Evolutionary conservation across 2,797 vertebrate genomes (phyloP).

Genomic region (Silurus lanzhouensis): DNA sequence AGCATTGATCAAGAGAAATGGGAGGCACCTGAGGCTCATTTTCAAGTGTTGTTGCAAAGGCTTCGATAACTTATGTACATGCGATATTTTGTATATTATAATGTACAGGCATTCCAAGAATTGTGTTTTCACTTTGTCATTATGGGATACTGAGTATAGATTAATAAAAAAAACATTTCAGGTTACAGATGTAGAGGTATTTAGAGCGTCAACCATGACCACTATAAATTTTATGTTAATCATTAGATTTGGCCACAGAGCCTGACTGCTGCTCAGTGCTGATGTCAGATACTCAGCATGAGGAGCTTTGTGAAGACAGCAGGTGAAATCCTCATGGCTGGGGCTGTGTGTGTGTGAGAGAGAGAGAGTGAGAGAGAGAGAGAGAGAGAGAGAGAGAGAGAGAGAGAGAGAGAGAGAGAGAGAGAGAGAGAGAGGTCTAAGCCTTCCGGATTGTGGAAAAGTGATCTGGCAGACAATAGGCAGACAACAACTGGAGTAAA

Average conservation of each 20-base stretch:
- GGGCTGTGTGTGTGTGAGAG: slow-evolving; percentile 9
- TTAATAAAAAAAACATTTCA: no score
- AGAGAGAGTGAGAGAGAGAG: slow-evolving; percentile 5
- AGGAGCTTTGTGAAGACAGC: slow-evolving; percentile 26
- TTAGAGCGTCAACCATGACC: not conserved
- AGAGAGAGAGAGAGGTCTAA: not conserved
- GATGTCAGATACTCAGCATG: slow-evolving; percentile 13
- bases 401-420: not conserved
- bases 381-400: not conserved
- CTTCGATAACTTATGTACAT: no score
- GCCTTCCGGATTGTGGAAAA: slow-evolving; percentile 11
- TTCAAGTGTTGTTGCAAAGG: no score
- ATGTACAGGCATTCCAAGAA: no score
- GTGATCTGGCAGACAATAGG: slow-evolving; percentile 26
- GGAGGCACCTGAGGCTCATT: no score
- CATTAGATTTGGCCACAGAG: slow-evolving; percentile 14
- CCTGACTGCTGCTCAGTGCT: not conserved
- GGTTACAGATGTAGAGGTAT: not conserved
- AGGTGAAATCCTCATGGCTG: slow-evolving; percentile 2
- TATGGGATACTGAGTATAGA: no score
- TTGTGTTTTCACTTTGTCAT: no score
- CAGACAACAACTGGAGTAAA: slow-evolving; percentile 27
- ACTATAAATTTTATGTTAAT: slow-evolving; percentile 12
- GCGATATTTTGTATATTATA: no score
- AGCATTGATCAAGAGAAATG: no score